Percentiles rank a stretch among this genome's conserved stretches.
Evolutionary conservation across 1,140 invertebrate species (phyloP).

Genomic region (Pararge aegeria): DNA sequence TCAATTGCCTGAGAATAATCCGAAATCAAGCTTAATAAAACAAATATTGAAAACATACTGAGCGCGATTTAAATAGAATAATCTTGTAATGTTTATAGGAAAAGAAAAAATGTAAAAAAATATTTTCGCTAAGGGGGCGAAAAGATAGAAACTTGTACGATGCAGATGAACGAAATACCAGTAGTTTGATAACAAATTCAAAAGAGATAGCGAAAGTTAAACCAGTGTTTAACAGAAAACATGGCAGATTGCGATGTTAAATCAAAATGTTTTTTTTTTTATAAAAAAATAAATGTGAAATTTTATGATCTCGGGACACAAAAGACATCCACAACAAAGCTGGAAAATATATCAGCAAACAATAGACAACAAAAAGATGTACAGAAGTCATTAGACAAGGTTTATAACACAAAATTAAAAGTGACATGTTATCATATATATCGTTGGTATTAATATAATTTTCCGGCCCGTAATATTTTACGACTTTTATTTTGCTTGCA

Average conservation of each 20-base stretch:
- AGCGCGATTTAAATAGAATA: no score
- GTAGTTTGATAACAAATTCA: background rate
- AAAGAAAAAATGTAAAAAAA: no score
- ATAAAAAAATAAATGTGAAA: background rate
- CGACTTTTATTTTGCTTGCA: no score
- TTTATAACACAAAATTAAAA: background rate
- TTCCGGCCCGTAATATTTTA: no score
- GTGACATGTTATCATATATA: background rate
- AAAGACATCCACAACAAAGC: slow-evolving; percentile 10
- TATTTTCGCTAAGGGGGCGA: no score
- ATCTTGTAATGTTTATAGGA: no score
- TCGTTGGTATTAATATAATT: no score
- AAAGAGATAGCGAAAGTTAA: background rate
- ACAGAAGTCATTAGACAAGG: background rate
- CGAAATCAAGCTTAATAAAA: no score
- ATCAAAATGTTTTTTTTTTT: background rate
- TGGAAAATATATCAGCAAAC: slow-evolving; percentile 5
- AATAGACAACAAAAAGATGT: background rate
- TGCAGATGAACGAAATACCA: background rate
- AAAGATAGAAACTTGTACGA: background rate
- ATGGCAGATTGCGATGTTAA: background rate
- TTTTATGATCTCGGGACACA: slow-evolving; percentile 7
- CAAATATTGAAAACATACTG: no score
- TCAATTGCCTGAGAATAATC: no score
- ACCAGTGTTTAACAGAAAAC: no score